phyloP scores from a whole-genome alignment of 2,888 invertebrate species.

The Stenolophus ochropezus region DNA sequence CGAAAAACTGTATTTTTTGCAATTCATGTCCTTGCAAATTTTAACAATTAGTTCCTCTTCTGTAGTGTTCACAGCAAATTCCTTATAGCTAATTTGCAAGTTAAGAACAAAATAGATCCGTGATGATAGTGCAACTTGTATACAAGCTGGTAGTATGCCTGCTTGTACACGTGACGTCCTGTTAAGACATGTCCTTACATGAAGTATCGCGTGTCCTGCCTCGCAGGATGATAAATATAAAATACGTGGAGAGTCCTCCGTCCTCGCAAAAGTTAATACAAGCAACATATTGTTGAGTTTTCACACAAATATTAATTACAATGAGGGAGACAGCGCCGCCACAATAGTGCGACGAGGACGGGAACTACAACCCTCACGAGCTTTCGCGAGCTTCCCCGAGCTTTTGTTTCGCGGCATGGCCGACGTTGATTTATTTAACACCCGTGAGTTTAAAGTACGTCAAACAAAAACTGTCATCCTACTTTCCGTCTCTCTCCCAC shows the following conservation, averaged over 20 bases:
- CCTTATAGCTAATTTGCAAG: too few species aligned
- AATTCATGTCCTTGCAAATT: too few species aligned
- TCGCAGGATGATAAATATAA: conserved; percentile 41
- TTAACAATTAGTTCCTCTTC: too few species aligned
- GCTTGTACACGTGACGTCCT: too few species aligned
- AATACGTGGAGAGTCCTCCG: conserved; percentile 22
- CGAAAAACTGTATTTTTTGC: too few species aligned
- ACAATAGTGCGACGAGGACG: conserved; percentile 13
- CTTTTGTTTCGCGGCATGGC: conserved; percentile 46
- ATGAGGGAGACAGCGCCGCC: conserved; percentile 12
- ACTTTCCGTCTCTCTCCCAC: not conserved
- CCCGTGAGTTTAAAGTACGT: conserved; percentile 48
- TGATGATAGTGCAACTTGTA: too few species aligned
- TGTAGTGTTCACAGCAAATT: too few species aligned
- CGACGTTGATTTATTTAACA: conserved; percentile 56
- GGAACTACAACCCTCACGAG: conserved; percentile 7
- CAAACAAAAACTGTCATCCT: conserved; percentile 54
- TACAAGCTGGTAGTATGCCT: too few species aligned
- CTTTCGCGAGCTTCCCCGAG: conserved; percentile 24
- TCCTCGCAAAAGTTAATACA: conserved; percentile 50
- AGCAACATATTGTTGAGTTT: conserved; percentile 50
- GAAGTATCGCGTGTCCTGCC: not conserved
- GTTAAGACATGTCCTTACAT: not conserved
- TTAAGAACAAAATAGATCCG: too few species aligned
- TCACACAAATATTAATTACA: conserved; percentile 51